Conservation (phyloP, 2,888 invertebrate species). For the Morpho achilles region DNA sequence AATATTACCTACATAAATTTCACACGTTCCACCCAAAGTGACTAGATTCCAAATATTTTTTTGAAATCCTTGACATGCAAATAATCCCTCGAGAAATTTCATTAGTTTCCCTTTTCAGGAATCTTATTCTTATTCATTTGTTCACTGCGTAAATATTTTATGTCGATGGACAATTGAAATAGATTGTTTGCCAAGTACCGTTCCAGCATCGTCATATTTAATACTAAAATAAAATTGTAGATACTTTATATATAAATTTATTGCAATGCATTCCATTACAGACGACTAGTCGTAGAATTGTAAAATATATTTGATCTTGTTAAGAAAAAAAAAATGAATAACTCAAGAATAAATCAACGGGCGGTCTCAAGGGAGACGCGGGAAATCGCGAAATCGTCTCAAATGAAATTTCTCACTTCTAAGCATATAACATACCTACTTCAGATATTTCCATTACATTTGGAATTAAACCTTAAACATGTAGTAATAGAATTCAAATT, state of each 20-base stretch:
- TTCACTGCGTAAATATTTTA: too few species aligned
- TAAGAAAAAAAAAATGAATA: constrained; percentile 41
- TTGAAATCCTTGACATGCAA: too few species aligned
- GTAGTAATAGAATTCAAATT: constrained; percentile 28
- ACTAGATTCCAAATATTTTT: too few species aligned
- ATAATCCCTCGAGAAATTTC: too few species aligned
- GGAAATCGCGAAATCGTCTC: constrained; percentile 70
- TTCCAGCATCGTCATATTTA: too few species aligned
- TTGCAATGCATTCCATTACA: background rate
- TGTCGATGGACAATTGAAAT: too few species aligned
- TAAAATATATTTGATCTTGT: constrained; percentile 13
- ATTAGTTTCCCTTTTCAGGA: too few species aligned
- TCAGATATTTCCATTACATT: constrained; percentile 1
- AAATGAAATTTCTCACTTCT: constrained; percentile 74
- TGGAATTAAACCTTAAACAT: constrained; percentile 27
- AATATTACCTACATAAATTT: too few species aligned
- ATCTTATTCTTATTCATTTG: too few species aligned
- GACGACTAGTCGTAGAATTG: constrained; percentile 4
- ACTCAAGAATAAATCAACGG: constrained; percentile 64
- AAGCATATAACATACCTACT: constrained; percentile 50
- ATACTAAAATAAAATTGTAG: too few species aligned
- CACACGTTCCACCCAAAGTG: too few species aligned
- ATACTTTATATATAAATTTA: background rate
- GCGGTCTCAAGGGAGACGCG: constrained; percentile 48
- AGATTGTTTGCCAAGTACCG: too few species aligned